Percentiles rank a stretch among this genome's conserved stretches.
phyloP scores from a whole-genome alignment of 2,797 vertebrate genomes.

The Acipenser oxyrinchus region DNA sequence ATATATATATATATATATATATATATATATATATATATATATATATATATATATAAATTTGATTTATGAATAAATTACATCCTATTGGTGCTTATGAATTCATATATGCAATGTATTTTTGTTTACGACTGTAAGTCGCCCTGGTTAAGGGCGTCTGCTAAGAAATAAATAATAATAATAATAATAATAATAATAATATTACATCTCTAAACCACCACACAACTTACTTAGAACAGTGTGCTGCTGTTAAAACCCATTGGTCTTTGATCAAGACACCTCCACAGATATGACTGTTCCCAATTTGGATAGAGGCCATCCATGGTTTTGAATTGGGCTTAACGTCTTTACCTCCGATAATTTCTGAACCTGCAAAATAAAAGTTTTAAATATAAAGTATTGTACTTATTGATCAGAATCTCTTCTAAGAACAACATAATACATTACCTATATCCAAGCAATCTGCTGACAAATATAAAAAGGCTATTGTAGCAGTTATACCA shows the following conservation, averaged over 20 bases:
- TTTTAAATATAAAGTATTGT: too few species aligned
- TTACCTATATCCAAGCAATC: too few species aligned
- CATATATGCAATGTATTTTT: too few species aligned
- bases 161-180: neutral
- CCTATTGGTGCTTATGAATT: too few species aligned
- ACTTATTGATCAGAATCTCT: too few species aligned
- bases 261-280: conserved; percentile 30
- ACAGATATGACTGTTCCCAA: conserved; percentile 12
- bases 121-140: too few species aligned
- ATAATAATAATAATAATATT: neutral
- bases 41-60: too few species aligned
- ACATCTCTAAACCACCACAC: neutral
- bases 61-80: too few species aligned
- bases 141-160: too few species aligned
- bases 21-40: too few species aligned
- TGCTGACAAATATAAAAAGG: neutral
- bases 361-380: conserved; percentile 22
- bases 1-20: too few species aligned
- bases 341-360: conserved; percentile 29
- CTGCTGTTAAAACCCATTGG: conserved; percentile 35
- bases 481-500: neutral
- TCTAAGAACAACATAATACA: too few species aligned
- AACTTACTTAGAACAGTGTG: conserved; percentile 25
- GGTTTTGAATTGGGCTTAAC: conserved; percentile 26
- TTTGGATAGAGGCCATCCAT: conserved; percentile 36